These are phyloP conservation scores for Ardeotis arabs DNA, from an alignment of 2,113 vertebrate genomes.

Conservation along the genomic window DNA sequence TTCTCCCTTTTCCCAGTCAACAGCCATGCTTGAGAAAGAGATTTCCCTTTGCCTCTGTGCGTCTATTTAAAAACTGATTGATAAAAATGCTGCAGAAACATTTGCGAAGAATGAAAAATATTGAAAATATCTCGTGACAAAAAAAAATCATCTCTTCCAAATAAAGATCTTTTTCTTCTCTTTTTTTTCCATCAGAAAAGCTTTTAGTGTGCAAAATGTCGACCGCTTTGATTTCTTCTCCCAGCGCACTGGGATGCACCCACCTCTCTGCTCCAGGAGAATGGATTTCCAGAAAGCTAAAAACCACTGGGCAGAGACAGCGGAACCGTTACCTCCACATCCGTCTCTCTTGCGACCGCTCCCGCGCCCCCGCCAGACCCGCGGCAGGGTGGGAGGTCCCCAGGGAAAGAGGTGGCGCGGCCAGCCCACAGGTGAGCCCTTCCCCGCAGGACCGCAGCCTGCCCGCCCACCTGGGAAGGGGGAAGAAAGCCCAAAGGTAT, in stretches of 20 bases:
- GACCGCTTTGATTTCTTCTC: slow-evolving; percentile 15
- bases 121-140: slow-evolving; percentile 41
- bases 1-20: background rate
- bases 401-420: background rate
- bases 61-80: slow-evolving; percentile 40
- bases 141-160: slow-evolving; percentile 10
- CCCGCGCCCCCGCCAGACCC: background rate
- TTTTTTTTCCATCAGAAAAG: slow-evolving; percentile 36
- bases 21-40: background rate
- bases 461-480: background rate
- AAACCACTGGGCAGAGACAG: background rate
- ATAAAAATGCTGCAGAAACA: slow-evolving; percentile 63
- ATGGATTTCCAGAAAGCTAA: slow-evolving; percentile 24
- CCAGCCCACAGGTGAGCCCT: background rate
- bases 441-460: background rate
- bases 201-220: slow-evolving; percentile 59
- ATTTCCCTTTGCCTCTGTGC: background rate
- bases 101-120: slow-evolving; percentile 51
- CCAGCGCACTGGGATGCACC: background rate
- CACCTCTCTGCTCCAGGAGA: background rate
- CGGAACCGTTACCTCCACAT: background rate
- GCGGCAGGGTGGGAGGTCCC: background rate
- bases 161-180: slow-evolving; percentile 35
- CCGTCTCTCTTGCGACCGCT: background rate
- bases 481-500: background rate